phyloP scores from a whole-genome alignment of 2,113 vertebrate species.

The Ciconia boyciana region DNA sequence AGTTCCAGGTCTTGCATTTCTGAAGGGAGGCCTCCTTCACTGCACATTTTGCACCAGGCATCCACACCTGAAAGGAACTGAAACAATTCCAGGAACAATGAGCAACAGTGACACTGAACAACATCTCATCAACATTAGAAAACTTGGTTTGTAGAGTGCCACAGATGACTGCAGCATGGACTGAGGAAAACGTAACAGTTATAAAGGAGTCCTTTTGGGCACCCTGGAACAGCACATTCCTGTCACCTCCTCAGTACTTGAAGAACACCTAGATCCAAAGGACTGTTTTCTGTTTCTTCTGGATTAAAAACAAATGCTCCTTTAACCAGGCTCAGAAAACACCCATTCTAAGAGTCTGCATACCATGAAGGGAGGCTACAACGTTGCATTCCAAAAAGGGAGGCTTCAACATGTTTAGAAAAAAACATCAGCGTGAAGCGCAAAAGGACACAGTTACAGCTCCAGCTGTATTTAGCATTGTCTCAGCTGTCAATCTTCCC shows the following conservation, averaged over 20 bases:
- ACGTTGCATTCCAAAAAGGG: background rate
- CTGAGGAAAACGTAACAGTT: background rate
- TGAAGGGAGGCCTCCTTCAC: conserved; percentile 90
- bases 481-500: background rate
- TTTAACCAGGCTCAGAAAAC: background rate
- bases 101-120: background rate
- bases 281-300: background rate
- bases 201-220: background rate
- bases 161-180: background rate
- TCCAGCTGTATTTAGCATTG: background rate
- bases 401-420: background rate
- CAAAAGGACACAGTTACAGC: background rate
- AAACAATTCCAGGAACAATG: conserved; percentile 33
- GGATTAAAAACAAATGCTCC: background rate
- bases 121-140: background rate
- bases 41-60: conserved; percentile 97
- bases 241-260: background rate
- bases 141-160: background rate
- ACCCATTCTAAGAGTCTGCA: background rate
- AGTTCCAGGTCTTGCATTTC: conserved; percentile 97
- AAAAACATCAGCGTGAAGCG: background rate
- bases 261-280: background rate
- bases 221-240: background rate
- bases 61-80: conserved; percentile 97
- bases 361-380: background rate